Percentiles rank a stretch among this genome's conserved stretches.
Conservation (phyloP, 2,113 vertebrate species). For the Scytalopus superciliaris region DNA sequence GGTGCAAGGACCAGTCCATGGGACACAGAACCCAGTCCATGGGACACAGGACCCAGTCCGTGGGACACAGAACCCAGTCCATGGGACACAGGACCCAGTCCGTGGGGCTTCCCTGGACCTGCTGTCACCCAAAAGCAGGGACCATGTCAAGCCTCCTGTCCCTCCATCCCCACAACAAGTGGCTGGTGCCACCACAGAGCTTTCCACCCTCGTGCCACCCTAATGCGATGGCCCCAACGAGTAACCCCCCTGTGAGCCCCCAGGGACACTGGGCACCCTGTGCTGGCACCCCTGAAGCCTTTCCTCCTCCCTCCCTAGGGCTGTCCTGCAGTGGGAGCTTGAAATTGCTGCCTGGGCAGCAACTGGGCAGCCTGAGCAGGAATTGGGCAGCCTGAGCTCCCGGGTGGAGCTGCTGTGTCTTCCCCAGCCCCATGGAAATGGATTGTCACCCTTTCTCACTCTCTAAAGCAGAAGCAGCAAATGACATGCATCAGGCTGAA, state of each 20-base stretch:
- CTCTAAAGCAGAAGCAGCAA: background rate
- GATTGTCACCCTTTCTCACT: background rate
- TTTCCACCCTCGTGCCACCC: background rate
- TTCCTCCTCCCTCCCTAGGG: background rate
- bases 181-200: background rate
- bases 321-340: rapidly evolving
- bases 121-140: background rate
- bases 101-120: rapidly evolving
- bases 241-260: background rate
- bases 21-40: rapidly evolving
- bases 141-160: rapidly evolving
- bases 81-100: rapidly evolving
- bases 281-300: rapidly evolving
- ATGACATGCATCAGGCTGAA: background rate
- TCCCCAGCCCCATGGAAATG: background rate
- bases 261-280: background rate
- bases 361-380: rapidly evolving
- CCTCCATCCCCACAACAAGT: background rate
- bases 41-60: rapidly evolving
- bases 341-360: background rate
- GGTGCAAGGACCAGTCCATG: rapidly evolving
- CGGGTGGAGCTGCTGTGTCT: rapidly evolving
- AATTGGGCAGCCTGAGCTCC: rapidly evolving
- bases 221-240: rapidly evolving
- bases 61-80: rapidly evolving